Evolutionary conservation across 2,888 invertebrate species (phyloP).

Genomic region (Epicampocera succincta): DNA sequence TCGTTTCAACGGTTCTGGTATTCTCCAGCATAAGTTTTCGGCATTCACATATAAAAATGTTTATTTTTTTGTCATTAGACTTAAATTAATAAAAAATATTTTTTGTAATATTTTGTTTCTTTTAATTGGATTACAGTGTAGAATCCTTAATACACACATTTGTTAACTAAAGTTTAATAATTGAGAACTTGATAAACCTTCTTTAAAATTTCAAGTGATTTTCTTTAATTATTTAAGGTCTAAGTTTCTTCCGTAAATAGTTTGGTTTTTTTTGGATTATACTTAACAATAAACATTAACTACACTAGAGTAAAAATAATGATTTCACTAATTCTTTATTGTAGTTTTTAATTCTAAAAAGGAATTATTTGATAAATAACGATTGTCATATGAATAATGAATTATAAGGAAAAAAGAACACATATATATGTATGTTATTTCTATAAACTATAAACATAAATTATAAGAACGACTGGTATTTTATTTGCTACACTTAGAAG

Average conservation of each 20-base stretch:
- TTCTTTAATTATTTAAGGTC: neutral
- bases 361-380: constrained; percentile 72
- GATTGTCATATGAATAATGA: constrained; percentile 76
- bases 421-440: no score
- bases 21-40: constrained; percentile 10
- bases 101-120: constrained; percentile 3
- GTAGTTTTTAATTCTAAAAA: constrained; percentile 57
- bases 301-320: constrained; percentile 23
- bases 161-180: constrained; percentile 65
- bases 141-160: constrained; percentile 33
- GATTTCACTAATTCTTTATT: constrained; percentile 20
- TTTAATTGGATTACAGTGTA: neutral
- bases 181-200: constrained; percentile 49
- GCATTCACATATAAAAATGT: constrained; percentile 51
- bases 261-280: constrained; percentile 11
- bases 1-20: constrained; percentile 20
- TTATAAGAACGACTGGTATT: no score
- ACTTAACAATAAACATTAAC: constrained; percentile 60
- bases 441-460: no score
- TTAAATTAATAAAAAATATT: constrained; percentile 5
- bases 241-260: neutral
- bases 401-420: neutral
- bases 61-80: constrained; percentile 8
- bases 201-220: constrained; percentile 12
- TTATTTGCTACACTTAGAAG: no score